phyloP scores from a whole-genome alignment of 1,140 invertebrate genomes.

The Tetramorium alpestre region DNA sequence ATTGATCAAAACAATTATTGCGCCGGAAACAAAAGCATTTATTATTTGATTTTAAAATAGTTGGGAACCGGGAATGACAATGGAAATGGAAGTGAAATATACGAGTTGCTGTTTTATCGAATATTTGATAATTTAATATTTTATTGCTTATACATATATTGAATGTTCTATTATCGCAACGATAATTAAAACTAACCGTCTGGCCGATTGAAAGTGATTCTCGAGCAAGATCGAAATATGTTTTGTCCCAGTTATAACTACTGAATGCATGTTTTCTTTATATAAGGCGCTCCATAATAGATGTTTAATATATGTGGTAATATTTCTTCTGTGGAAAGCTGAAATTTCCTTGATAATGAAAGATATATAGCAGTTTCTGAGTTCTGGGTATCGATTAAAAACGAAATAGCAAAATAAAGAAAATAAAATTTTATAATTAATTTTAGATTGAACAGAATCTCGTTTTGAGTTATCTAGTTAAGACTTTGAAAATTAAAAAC shows the following conservation, averaged over 20 bases:
- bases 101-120: not conserved
- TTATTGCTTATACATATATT: constrained; percentile 6
- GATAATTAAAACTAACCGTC: constrained; percentile 27
- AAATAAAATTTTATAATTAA: not conserved
- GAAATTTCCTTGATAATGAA: not conserved
- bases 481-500: not conserved
- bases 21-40: not conserved
- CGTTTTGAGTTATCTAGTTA: not conserved
- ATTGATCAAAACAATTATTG: not conserved
- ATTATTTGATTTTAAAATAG: constrained; percentile 38
- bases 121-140: constrained; percentile 40
- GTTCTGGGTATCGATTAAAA: not conserved
- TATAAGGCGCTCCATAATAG: not conserved
- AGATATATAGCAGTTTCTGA: not conserved
- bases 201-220: constrained; percentile 7
- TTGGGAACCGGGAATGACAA: not conserved
- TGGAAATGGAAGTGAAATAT: not conserved
- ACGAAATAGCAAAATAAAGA: not conserved
- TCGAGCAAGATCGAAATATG: not conserved
- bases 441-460: not conserved
- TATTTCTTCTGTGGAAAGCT: not conserved
- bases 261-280: not conserved
- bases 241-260: constrained; percentile 11
- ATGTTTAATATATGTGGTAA: not conserved
- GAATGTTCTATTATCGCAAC: not conserved